A percentile compares a stretch with the other conserved stretches of the same genome.
Conservation (phyloP, 2,888 invertebrate genomes). For the Carpatolechia fugitivella region DNA sequence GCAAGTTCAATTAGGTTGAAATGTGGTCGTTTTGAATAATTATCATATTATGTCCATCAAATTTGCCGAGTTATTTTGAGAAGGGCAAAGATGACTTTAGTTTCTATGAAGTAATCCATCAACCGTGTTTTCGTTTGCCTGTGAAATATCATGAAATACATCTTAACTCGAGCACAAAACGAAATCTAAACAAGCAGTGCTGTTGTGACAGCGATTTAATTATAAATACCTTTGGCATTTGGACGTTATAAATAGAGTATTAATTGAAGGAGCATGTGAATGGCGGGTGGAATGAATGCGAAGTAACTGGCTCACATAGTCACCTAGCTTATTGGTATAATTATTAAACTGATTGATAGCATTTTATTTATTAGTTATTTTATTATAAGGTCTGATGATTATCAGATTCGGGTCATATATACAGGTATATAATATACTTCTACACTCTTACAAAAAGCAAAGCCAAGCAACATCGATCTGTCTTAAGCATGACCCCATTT, state of each 20-base stretch:
- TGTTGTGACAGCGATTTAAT: neutral
- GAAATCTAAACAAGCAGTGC: neutral
- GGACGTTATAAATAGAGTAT: conserved; percentile 12
- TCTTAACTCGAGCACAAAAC: neutral
- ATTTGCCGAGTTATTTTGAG: conserved; percentile 31
- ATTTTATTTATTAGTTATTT: too few relatives aligned
- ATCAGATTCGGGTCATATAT: too few relatives aligned
- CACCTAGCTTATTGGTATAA: too few relatives aligned
- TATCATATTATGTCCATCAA: conserved; percentile 51
- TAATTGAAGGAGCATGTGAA: conserved; percentile 11
- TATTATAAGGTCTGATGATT: too few relatives aligned
- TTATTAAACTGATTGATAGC: too few relatives aligned
- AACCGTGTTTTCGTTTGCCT: too few relatives aligned
- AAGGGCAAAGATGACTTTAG: neutral
- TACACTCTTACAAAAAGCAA: too few relatives aligned
- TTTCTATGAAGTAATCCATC: neutral
- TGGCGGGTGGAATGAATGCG: neutral
- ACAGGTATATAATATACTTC: too few relatives aligned
- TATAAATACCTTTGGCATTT: conserved; percentile 12
- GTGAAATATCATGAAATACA: neutral
- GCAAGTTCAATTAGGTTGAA: conserved; percentile 43
- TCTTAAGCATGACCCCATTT: too few relatives aligned
- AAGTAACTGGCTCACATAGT: neutral
- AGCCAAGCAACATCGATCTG: too few relatives aligned
- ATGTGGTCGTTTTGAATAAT: too few relatives aligned